A percentile compares a stretch with the other conserved stretches of the same genome.
These are phyloP conservation scores for Cnemophilus loriae DNA, from an alignment of 2,113 vertebrate genomes.

Conservation along the genomic window DNA sequence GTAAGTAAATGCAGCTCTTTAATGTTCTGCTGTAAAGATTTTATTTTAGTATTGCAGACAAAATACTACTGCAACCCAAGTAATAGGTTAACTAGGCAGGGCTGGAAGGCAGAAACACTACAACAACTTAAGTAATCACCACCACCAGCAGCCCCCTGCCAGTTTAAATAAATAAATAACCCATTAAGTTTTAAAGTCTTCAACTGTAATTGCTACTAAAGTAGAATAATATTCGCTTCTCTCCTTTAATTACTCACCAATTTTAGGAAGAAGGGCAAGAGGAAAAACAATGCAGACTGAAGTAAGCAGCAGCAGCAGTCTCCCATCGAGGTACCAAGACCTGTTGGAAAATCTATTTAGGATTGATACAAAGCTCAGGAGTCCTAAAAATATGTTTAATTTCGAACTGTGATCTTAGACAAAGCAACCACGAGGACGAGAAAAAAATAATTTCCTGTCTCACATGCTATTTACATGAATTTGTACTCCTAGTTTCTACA, in stretches of 20 bases:
- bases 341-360: slow-evolving; percentile 55
- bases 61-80: slow-evolving; percentile 77
- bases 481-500: background rate
- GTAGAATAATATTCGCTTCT: slow-evolving; percentile 31
- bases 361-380: background rate
- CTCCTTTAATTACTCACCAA: slow-evolving; percentile 81
- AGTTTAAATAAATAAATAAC: slow-evolving; percentile 62
- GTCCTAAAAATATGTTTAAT: background rate
- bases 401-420: background rate
- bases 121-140: slow-evolving; percentile 56
- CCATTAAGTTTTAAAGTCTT: slow-evolving; percentile 61
- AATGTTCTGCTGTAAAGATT: slow-evolving; percentile 80
- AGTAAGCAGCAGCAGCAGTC: slow-evolving; percentile 79
- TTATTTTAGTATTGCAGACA: slow-evolving; percentile 81
- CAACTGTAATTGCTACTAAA: slow-evolving; percentile 56
- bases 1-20: slow-evolving; percentile 78
- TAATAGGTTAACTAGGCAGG: slow-evolving; percentile 76
- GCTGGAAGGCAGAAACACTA: slow-evolving; percentile 64
- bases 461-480: background rate
- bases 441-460: background rate
- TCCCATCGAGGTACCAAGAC: slow-evolving; percentile 88
- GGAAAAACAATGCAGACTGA: slow-evolving; percentile 85
- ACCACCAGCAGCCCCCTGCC: slow-evolving; percentile 34
- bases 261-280: slow-evolving; percentile 87
- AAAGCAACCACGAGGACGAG: background rate